phyloP scores from a whole-genome alignment of 53 echinoderm and acorn worm genomes.

The Echinometra lucunter region DNA sequence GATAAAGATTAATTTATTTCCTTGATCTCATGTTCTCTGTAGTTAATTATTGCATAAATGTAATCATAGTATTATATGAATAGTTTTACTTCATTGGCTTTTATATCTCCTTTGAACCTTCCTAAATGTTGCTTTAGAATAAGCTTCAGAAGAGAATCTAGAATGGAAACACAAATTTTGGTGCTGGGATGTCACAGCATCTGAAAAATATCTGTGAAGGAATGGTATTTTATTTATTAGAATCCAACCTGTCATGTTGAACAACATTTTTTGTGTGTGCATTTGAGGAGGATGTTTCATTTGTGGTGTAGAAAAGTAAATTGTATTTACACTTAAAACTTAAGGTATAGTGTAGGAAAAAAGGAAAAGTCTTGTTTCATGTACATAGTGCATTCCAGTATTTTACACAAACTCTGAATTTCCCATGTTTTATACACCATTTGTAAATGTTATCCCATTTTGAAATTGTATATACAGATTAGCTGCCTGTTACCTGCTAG shows the following conservation, averaged over 20 bases:
- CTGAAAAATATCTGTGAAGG: background rate
- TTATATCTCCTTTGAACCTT: background rate
- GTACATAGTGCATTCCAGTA: constrained; percentile 38
- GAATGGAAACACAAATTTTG: background rate
- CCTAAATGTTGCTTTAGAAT: background rate
- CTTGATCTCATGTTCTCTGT: background rate
- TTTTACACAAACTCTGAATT: background rate
- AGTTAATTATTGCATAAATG: background rate
- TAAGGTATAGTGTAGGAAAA: background rate
- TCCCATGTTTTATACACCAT: background rate
- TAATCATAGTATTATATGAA: background rate
- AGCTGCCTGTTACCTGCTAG: background rate
- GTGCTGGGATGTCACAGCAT: background rate
- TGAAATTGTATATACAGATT: constrained; percentile 24
- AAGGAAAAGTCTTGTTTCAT: constrained; percentile 2
- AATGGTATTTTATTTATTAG: background rate
- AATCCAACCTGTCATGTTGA: background rate
- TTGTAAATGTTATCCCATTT: background rate
- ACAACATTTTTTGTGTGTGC: background rate
- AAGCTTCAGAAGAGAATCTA: background rate
- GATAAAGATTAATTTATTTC: background rate
- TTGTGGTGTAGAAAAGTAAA: background rate
- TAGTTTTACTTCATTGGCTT: background rate
- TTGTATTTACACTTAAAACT: background rate
- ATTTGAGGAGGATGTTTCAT: background rate